Evolutionary conservation across 1,140 invertebrate species (phyloP), one percentile per base, ranked within the genome.

Genomic region (Drosophila tropicalis): DNA sequence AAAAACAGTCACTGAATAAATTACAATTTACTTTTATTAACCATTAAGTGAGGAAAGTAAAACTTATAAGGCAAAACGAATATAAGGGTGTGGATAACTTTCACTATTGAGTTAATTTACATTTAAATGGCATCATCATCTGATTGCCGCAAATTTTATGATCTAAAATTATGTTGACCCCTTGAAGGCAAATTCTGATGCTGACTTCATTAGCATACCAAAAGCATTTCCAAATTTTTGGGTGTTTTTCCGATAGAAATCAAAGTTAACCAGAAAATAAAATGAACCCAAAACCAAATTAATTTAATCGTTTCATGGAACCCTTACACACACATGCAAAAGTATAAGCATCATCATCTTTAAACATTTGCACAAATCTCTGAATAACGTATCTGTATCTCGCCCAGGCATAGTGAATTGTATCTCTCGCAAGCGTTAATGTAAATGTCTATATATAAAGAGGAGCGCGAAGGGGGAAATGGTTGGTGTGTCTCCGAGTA

Each of bases 361-460:
- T 61, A 67, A 62, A 22, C 55, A 58, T 36, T 17, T 62, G 32
- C 70, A 62, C 41, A 41, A 22, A 36, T 25, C 12, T 29, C 19
- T 41, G 39, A 19, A 40, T 61, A 40, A 12, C 34, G 13, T 17
- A 61, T 22, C 39, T 66, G 13, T 17, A 61, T 22, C 39, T 66
- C 70, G 60, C 44, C 41, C 36, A 34, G 34, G 74, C 67, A 55
- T 64, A 61, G 55, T 66, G 68, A 57, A 58, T 75, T 54, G 40
- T 51, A 58, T 54, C 73, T 55, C 77, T 80, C 64, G 69, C 56
- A 67, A 76, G 70, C 79, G 81, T 85, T 85, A 85, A 85, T 85
- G 79, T 70, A 65, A 70, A 70, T 66, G 57, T 56, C 41, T 54
- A 19, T 58, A 40, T 64, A 41, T 68, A 56, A 61, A 60, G 70